Evolutionary conservation across 2,113 vertebrate species (phyloP).

Genomic region (Albula goreensis): DNA sequence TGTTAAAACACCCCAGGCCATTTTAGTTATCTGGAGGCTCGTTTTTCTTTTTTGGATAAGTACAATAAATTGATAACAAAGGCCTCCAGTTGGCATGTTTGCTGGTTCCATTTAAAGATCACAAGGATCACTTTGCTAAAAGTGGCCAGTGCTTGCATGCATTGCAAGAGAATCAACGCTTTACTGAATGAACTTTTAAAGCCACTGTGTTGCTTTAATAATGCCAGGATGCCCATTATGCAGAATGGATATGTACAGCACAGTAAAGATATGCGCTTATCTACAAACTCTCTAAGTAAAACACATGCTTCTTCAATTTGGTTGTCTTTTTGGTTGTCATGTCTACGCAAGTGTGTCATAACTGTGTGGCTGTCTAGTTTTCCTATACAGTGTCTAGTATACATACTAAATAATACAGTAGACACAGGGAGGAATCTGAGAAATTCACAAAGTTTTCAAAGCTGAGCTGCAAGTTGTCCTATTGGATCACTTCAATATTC

Average conservation of each 20-base stretch:
- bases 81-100: not conserved
- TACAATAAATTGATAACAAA: constrained; percentile 31
- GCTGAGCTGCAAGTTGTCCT: no score
- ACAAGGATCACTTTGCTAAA: constrained; percentile 9
- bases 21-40: constrained; percentile 35
- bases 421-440: no score
- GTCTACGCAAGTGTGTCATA: no score
- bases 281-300: not conserved
- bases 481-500: no score
- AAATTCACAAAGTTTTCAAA: no score
- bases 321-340: not conserved
- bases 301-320: not conserved
- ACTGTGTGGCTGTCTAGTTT: no score
- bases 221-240: not conserved
- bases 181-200: not conserved
- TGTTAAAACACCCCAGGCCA: not conserved
- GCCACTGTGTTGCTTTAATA: not conserved
- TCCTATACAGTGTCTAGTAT: no score
- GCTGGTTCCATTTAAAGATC: constrained; percentile 36
- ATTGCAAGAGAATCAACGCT: not conserved
- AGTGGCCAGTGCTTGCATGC: not conserved
- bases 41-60: constrained; percentile 27
- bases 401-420: no score
- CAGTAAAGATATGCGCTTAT: not conserved
- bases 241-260: not conserved